Evolutionary conservation across 2,797 vertebrate species (phyloP).

Genomic region (Labroides dimidiatus): DNA sequence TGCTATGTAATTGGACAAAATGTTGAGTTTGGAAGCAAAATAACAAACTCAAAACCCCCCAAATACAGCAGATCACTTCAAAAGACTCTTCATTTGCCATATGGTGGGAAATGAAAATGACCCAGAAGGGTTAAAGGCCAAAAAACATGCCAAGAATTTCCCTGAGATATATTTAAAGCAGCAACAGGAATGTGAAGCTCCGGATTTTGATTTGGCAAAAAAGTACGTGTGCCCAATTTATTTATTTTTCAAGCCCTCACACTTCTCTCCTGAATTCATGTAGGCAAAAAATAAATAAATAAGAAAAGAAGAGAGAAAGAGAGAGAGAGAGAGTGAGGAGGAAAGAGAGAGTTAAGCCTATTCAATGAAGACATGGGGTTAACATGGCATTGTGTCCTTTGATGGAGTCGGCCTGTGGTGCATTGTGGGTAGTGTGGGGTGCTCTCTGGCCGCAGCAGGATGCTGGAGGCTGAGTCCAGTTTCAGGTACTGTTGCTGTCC

Average conservation of each 20-base stretch:
- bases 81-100: conserved; percentile 84
- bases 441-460: conserved; percentile 88
- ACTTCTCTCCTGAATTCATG: conserved; percentile 62
- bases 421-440: conserved; percentile 86
- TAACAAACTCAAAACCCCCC: conserved; percentile 21
- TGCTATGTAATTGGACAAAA: neutral
- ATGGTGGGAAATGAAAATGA: conserved; percentile 94
- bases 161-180: conserved; percentile 83
- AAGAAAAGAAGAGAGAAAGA: conserved; percentile 7
- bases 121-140: conserved; percentile 86
- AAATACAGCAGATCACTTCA: conserved; percentile 83
- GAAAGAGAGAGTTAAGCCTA: conserved; percentile 69
- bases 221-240: conserved; percentile 67
- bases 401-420: conserved; percentile 79
- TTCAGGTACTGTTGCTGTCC: conserved; percentile 92
- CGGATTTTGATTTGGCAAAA: conserved; percentile 29
- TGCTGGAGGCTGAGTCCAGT: conserved; percentile 87
- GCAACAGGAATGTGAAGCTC: conserved; percentile 69
- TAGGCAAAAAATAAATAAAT: conserved; percentile 31
- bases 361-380: conserved; percentile 78
- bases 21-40: neutral
- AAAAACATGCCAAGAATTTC: conserved; percentile 84
- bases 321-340: neutral
- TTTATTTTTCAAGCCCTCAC: conserved; percentile 74
- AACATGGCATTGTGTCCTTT: conserved; percentile 79